These are phyloP conservation scores for Numida meleagris DNA, from an alignment of 2,113 vertebrate species.

Conservation along the genomic window DNA sequence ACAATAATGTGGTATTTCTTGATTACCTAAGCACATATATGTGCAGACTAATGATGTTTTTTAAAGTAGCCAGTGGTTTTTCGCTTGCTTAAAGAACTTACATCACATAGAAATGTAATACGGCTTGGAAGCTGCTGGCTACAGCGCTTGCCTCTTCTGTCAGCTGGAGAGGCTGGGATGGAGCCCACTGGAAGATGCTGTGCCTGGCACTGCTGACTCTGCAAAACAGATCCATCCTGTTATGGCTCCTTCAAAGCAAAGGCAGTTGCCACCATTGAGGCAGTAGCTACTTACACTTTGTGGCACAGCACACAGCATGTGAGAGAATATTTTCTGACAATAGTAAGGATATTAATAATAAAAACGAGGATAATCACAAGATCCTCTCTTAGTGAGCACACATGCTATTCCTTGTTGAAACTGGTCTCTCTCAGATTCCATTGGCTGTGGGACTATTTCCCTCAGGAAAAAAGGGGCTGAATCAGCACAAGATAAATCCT, in stretches of 20 bases:
- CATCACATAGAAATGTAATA: neutral
- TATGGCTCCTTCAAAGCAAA: neutral
- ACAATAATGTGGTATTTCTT: neutral
- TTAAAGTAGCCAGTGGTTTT: neutral
- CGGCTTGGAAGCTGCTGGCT: slow-evolving; percentile 28
- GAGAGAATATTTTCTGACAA: neutral
- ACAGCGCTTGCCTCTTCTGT: neutral
- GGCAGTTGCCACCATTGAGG: neutral
- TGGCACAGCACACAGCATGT: neutral
- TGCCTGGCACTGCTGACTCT: rapidly evolving
- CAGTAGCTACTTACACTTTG: neutral
- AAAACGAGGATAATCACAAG: neutral
- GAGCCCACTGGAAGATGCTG: neutral
- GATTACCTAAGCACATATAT: slow-evolving; percentile 54
- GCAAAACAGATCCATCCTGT: neutral
- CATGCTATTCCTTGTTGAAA: neutral
- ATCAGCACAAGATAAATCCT: neutral
- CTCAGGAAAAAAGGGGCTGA: neutral
- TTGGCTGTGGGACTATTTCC: neutral
- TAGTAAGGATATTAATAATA: neutral
- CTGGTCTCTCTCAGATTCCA: neutral
- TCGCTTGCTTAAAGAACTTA: neutral
- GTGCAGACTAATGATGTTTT: slow-evolving; percentile 11
- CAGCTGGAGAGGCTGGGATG: neutral
- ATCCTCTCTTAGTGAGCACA: neutral